These are phyloP conservation scores for Botia kubotai DNA, from an alignment of 2,797 vertebrate species.

Conservation along the genomic window DNA sequence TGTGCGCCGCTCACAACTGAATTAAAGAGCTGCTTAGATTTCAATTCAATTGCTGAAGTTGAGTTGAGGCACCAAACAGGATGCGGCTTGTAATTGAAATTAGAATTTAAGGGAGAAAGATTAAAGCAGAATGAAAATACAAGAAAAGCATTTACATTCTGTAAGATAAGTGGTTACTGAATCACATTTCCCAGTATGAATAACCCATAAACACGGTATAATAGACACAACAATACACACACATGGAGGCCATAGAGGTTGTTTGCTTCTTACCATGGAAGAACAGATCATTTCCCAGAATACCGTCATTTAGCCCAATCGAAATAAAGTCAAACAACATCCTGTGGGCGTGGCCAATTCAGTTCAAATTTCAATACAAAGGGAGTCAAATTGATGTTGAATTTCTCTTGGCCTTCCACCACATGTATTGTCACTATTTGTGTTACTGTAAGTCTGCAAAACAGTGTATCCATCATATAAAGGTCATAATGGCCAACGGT, in stretches of 20 bases:
- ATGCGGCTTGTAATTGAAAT: background rate
- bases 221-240: too few relatives aligned
- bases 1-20: background rate
- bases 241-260: too few relatives aligned
- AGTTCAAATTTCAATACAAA: background rate
- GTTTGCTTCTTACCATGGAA: too few relatives aligned
- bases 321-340: background rate
- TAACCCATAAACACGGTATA: too few relatives aligned
- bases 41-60: background rate
- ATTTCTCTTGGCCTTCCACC: too few relatives aligned
- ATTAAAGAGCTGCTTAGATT: background rate
- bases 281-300: too few relatives aligned
- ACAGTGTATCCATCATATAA: background rate
- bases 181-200: too few relatives aligned
- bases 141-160: background rate
- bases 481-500: background rate
- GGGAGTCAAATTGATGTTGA: too few relatives aligned
- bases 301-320: too few relatives aligned
- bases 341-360: background rate
- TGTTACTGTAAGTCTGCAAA: background rate
- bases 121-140: background rate
- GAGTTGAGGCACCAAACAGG: background rate
- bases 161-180: too few relatives aligned
- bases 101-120: background rate
- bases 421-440: too few relatives aligned